A percentile compares a stretch with the other conserved stretches of the same genome.
These are phyloP conservation scores for Drepanosiphum platanoidis DNA, from an alignment of 2,888 invertebrate genomes.

Conservation along the genomic window DNA sequence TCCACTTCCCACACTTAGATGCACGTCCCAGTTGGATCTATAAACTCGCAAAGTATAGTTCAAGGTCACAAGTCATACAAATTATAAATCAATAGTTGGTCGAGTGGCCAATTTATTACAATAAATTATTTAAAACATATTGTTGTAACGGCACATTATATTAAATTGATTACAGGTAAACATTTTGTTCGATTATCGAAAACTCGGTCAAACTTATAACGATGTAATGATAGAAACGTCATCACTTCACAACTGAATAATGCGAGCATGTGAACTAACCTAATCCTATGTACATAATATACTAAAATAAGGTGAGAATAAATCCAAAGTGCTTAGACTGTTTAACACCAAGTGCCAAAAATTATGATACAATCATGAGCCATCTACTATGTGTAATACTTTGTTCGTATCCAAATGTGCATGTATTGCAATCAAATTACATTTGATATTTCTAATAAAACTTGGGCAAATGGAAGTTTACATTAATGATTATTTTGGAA, in stretches of 20 bases:
- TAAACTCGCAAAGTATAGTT: neutral
- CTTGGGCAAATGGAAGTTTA: too few relatives aligned
- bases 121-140: neutral
- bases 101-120: constrained; percentile 15
- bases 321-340: too few relatives aligned
- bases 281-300: neutral
- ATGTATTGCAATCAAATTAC: too few relatives aligned
- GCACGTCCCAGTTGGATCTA: neutral
- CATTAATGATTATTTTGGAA: too few relatives aligned
- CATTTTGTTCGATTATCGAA: too few relatives aligned
- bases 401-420: too few relatives aligned
- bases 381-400: too few relatives aligned
- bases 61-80: neutral
- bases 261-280: neutral
- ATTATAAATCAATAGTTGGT: constrained; percentile 26
- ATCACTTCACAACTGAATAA: neutral
- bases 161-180: neutral
- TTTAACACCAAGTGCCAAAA: too few relatives aligned
- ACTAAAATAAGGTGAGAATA: neutral
- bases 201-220: too few relatives aligned
- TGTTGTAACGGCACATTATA: neutral
- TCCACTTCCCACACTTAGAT: neutral
- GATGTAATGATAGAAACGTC: too few relatives aligned
- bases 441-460: too few relatives aligned
- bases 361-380: too few relatives aligned